Evolutionary conservation across 64 coral and sea anemone species (phyloP).

Genomic region (Pocillopora damicornis): DNA sequence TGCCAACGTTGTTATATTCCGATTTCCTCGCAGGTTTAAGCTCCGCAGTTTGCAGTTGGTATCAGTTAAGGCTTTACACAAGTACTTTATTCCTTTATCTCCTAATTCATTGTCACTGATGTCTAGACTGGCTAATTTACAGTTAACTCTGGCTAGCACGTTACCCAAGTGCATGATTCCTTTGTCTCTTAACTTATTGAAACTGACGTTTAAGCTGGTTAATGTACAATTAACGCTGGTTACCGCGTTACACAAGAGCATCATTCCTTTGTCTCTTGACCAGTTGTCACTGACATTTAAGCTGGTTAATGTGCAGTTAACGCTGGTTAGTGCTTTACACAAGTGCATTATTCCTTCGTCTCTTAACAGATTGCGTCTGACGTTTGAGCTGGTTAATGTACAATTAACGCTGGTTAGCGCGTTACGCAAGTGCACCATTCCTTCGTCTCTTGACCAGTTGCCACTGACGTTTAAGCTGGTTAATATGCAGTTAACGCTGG

Average conservation of each 20-base stretch:
- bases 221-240: neutral
- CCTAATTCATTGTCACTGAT: no score
- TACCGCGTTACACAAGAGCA: neutral
- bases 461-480: neutral
- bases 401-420: neutral
- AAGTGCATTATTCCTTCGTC: neutral
- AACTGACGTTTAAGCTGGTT: neutral
- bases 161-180: neutral
- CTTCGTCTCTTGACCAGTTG: neutral
- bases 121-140: neutral
- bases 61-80: neutral
- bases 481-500: neutral
- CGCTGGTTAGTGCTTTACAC: neutral
- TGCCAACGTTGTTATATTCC: neutral
- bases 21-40: neutral
- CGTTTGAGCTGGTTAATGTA: neutral
- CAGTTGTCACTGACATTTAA: no score
- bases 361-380: neutral
- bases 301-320: neutral
- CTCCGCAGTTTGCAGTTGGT: neutral
- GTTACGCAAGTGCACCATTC: neutral
- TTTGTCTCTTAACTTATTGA: neutral
- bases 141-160: no score
- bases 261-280: neutral
- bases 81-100: no score